Evolutionary conservation across 1,140 invertebrate genomes (phyloP).

Genomic region (Sycobia sp.): DNA sequence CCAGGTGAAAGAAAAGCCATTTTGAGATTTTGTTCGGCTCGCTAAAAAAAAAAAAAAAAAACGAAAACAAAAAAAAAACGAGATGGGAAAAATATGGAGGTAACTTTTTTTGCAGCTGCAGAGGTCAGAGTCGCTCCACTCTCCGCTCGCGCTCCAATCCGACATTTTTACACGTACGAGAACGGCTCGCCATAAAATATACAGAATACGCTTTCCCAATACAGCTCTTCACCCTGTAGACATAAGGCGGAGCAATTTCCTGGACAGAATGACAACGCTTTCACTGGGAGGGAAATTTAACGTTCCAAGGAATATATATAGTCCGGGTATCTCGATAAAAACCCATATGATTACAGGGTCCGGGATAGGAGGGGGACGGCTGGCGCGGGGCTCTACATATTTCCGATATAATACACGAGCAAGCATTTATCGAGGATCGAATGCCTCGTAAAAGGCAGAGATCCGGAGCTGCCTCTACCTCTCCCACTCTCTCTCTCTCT

Average conservation of each 20-base stretch:
- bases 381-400: no score
- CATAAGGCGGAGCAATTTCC: not conserved
- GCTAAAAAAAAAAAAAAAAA: no score
- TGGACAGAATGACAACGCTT: constrained; percentile 9
- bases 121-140: no score
- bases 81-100: no score
- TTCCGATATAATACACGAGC: constrained; percentile 14
- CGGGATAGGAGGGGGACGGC: no score
- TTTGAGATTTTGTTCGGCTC: no score
- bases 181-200: not conserved
- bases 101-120: no score
- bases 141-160: no score
- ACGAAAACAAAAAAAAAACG: no score
- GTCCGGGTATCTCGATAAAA: constrained; percentile 14
- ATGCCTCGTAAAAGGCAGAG: constrained; percentile 27
- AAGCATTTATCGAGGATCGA: constrained; percentile 27
- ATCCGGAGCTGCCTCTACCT: not conserved
- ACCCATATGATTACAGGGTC: constrained; percentile 6
- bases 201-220: not conserved
- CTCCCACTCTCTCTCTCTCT: not conserved
- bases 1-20: no score
- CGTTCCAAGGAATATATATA: constrained; percentile 22
- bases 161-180: no score
- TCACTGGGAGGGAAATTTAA: constrained; percentile 17
- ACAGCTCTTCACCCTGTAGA: not conserved